These are phyloP conservation scores for Colinus virginianus DNA, from an alignment of 2,113 vertebrate genomes.

Conservation along the genomic window DNA sequence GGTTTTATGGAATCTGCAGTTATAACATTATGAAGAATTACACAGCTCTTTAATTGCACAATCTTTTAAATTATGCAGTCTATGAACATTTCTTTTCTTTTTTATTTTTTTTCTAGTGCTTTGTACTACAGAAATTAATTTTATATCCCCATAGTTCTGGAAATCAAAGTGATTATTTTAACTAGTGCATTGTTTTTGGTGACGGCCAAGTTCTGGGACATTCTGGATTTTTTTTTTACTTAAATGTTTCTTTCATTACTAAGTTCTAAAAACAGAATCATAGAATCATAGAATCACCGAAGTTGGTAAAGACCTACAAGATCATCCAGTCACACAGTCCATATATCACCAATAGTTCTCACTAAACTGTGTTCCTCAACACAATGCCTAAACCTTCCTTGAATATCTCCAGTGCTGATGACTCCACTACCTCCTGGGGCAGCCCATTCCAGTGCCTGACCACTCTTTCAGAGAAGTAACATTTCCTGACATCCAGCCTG, in stretches of 20 bases:
- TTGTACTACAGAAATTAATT: slow-evolving; percentile 33
- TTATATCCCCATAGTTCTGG: slow-evolving; percentile 1
- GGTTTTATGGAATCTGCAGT: slow-evolving; percentile 26
- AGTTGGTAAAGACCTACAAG: too few relatives aligned
- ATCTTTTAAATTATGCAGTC: slow-evolving; percentile 55
- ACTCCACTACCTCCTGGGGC: too few relatives aligned
- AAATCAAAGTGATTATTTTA: slow-evolving; percentile 32
- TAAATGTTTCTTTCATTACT: neutral
- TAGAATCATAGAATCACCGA: too few relatives aligned
- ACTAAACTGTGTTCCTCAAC: too few relatives aligned
- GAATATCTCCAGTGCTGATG: too few relatives aligned
- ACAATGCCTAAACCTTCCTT: too few relatives aligned
- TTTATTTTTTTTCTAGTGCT: neutral
- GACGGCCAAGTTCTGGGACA: neutral
- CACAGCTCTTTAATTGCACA: slow-evolving; percentile 45
- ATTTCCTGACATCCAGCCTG: too few relatives aligned
- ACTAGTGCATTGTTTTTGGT: neutral
- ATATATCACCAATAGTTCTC: too few relatives aligned
- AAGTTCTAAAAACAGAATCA: neutral
- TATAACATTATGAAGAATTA: slow-evolving; percentile 34
- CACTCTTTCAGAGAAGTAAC: too few relatives aligned
- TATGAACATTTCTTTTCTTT: neutral
- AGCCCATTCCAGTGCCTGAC: too few relatives aligned
- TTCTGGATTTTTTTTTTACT: neutral
- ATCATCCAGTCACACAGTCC: too few relatives aligned